Conservation (phyloP, 2,113 vertebrate genomes). For the Gobio gobio region DNA sequence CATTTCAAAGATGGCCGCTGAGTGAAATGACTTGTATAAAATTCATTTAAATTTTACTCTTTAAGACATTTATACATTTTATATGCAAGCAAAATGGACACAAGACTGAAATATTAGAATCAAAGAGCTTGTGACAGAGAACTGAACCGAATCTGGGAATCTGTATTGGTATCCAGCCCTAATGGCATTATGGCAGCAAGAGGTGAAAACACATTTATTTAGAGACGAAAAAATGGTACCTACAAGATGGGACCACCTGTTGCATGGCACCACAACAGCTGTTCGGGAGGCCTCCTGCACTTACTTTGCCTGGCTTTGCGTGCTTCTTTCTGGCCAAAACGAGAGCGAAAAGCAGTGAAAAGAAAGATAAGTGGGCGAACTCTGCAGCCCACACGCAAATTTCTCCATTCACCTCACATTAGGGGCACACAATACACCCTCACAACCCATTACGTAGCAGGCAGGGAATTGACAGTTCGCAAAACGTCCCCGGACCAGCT, state of each 20-base stretch:
- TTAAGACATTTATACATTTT: too few species aligned
- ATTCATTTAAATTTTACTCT: too few species aligned
- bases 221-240: not conserved
- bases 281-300: constrained; percentile 5
- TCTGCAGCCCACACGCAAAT: constrained; percentile 15
- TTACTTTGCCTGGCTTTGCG: constrained; percentile 27
- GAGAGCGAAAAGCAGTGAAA: not conserved
- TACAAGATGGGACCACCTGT: constrained; percentile 12
- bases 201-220: constrained; percentile 25
- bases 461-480: not conserved
- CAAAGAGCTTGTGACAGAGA: not conserved
- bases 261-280: constrained; percentile 23
- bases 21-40: too few species aligned
- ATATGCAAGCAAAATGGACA: not conserved
- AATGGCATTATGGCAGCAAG: constrained; percentile 20
- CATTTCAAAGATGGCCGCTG: too few species aligned
- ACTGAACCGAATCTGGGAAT: not conserved
- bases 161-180: not conserved
- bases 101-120: not conserved
- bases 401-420: constrained; percentile 47
- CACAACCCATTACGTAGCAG: constrained; percentile 35
- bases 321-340: not conserved
- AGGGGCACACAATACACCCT: constrained; percentile 33
- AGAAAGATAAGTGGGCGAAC: constrained; percentile 11
- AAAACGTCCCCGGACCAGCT: not conserved